Conservation (phyloP, 2,113 vertebrate genomes). For the Caloenas nicobarica region DNA sequence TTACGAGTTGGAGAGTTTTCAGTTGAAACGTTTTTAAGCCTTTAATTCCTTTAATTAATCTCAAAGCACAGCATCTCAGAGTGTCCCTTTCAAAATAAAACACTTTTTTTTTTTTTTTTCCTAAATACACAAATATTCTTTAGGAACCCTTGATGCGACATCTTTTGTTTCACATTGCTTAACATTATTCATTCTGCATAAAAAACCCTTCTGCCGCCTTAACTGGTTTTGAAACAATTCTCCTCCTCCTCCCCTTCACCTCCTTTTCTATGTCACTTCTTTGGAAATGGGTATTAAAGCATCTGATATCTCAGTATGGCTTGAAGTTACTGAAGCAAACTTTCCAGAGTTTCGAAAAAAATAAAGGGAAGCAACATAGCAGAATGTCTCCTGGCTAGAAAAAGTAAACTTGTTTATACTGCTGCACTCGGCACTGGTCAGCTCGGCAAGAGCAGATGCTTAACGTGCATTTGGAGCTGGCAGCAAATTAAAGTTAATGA, state of each 20-base stretch:
- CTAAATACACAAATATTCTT: background rate
- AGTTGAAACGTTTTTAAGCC: background rate
- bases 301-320: background rate
- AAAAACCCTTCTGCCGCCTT: background rate
- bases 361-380: background rate
- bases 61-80: background rate
- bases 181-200: background rate
- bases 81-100: background rate
- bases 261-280: background rate
- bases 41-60: background rate
- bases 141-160: background rate
- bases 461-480: background rate
- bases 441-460: background rate
- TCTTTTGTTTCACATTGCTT: background rate
- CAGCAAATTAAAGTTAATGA: background rate
- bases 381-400: background rate
- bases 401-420: background rate
- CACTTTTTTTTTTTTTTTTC: background rate
- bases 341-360: background rate
- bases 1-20: slow-evolving; percentile 17
- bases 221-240: background rate
- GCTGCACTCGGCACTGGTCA: background rate
- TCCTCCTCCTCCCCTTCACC: background rate
- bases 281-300: background rate
- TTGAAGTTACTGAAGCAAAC: background rate